Evolutionary conservation across 2,888 invertebrate genomes (phyloP).

Genomic region (Euproctis similis): DNA sequence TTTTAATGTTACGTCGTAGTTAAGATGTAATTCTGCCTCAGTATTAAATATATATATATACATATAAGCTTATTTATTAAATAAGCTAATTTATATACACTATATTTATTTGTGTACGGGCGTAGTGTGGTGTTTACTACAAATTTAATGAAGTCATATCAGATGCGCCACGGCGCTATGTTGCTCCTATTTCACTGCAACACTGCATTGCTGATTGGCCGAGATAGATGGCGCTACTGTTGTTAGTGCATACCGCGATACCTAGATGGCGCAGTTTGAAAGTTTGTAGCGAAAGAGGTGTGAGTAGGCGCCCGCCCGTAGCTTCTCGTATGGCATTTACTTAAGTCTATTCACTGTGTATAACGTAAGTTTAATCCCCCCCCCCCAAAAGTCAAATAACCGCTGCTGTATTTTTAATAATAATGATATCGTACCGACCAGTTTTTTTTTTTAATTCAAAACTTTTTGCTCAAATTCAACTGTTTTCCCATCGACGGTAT

Average conservation of each 20-base stretch:
- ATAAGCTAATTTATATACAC: slow-evolving; percentile 75
- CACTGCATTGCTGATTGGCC: slow-evolving; percentile 7
- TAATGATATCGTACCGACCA: slow-evolving; percentile 54
- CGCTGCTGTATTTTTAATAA: slow-evolving; percentile 66
- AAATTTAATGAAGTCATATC: slow-evolving; percentile 73
- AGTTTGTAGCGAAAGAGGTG: slow-evolving; percentile 32
- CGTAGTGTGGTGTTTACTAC: slow-evolving; percentile 64
- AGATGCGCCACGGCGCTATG: slow-evolving; percentile 54
- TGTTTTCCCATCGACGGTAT: slow-evolving; percentile 51
- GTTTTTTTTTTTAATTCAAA: slow-evolving; percentile 68
- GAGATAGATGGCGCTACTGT: slow-evolving; percentile 20
- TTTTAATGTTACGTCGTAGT: slow-evolving; percentile 73
- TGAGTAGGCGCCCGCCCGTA: slow-evolving; percentile 55
- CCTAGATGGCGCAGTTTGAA: slow-evolving; percentile 25
- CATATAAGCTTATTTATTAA: slow-evolving; percentile 75
- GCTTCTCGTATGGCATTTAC: slow-evolving; percentile 65
- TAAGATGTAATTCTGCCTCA: slow-evolving; percentile 76
- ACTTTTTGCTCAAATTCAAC: slow-evolving; percentile 70
- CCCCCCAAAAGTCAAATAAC: slow-evolving; percentile 62
- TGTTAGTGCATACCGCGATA: slow-evolving; percentile 4
- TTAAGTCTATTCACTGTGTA: slow-evolving; percentile 68
- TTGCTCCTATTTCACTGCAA: slow-evolving; percentile 36
- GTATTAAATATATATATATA: slow-evolving; percentile 76
- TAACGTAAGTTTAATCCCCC: slow-evolving; percentile 68
- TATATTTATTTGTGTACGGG: slow-evolving; percentile 70